Evolutionary conservation across 1,140 invertebrate species (phyloP).

Genomic region (Cydia pomonella): DNA sequence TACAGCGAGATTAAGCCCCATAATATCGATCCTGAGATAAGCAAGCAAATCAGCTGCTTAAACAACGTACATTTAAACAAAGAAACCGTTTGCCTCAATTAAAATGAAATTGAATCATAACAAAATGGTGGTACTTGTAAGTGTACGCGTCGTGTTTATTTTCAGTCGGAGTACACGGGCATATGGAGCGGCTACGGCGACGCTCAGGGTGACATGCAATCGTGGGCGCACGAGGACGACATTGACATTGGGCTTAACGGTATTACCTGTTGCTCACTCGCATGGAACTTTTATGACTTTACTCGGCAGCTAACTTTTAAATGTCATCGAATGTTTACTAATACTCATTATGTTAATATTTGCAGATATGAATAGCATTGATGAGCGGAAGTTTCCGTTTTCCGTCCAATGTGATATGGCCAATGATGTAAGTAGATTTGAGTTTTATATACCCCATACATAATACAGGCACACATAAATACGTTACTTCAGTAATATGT

Average conservation of each 20-base stretch:
- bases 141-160: not conserved
- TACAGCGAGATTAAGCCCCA: not conserved
- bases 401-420: conserved; percentile 50
- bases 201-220: conserved; percentile 39
- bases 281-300: not conserved
- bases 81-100: not conserved
- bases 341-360: conserved; percentile 35
- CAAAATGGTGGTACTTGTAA: not conserved
- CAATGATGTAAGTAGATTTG: conserved; percentile 50
- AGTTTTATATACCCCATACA: conserved; percentile 10
- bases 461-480: not conserved
- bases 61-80: not conserved
- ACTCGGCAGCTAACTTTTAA: not conserved
- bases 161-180: conserved; percentile 38
- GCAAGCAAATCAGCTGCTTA: not conserved
- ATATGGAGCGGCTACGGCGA: conserved; percentile 42
- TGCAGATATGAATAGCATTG: conserved; percentile 50
- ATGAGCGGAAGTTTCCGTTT: conserved; percentile 57
- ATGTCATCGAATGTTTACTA: not conserved
- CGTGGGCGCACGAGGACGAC: conserved; percentile 44
- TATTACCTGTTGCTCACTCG: conserved; percentile 17
- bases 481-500: no score
- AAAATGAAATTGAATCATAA: not conserved
- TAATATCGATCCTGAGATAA: not conserved
- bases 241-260: conserved; percentile 44